Evolutionary conservation across 2,113 vertebrate genomes (phyloP).

Genomic region (Laterallus jamaicensis): DNA sequence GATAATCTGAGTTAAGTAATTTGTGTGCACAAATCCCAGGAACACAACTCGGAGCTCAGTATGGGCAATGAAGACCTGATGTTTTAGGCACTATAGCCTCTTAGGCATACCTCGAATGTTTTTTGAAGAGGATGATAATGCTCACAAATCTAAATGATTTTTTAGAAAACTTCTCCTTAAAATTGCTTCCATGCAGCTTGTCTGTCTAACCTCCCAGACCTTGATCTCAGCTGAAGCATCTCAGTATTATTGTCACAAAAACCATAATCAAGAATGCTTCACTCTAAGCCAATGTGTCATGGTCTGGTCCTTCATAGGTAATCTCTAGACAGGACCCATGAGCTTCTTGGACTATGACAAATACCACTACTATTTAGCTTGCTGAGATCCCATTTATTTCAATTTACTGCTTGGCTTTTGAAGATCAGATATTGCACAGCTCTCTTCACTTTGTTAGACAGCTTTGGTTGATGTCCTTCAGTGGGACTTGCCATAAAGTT

Average conservation of each 20-base stretch:
- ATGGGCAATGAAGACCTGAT: neutral
- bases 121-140: neutral
- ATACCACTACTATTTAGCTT: neutral
- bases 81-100: neutral
- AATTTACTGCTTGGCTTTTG: neutral
- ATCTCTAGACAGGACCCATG: neutral
- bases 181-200: neutral
- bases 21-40: neutral
- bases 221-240: neutral
- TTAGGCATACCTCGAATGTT: neutral
- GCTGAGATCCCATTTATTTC: slow-evolving; percentile 31
- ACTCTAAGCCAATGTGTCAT: neutral
- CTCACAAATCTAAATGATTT: neutral
- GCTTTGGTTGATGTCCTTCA: neutral
- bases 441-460: neutral
- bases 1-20: neutral
- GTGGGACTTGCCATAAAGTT: neutral
- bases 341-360: neutral
- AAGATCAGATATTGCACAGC: neutral
- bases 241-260: neutral
- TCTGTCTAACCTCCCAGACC: neutral
- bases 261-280: neutral
- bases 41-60: fast-evolving
- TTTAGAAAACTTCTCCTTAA: neutral
- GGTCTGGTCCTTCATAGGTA: neutral